phyloP scores from a whole-genome alignment of 2,113 vertebrate genomes.

The Pygoscelis antarcticus region DNA sequence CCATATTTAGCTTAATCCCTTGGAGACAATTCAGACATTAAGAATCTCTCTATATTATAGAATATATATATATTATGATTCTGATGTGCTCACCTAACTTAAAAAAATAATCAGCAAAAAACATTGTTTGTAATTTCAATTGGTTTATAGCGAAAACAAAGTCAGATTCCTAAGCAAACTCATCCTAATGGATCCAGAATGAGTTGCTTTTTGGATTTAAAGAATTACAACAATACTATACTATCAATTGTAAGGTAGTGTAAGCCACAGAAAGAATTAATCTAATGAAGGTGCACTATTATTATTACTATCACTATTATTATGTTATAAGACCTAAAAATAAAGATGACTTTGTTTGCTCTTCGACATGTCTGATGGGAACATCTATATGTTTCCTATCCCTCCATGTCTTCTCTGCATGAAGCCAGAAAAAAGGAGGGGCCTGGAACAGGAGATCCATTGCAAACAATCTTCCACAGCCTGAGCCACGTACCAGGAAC shows the following conservation, averaged over 20 bases:
- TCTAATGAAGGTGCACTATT: not conserved
- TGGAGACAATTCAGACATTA: not conserved
- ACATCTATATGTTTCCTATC: rapidly evolving
- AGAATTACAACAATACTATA: not conserved
- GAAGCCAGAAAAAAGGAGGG: not conserved
- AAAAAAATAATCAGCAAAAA: not conserved
- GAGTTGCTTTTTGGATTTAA: not conserved
- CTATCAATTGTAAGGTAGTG: not conserved
- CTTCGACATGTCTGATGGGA: not conserved
- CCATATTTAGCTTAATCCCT: not conserved
- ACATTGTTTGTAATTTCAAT: not conserved
- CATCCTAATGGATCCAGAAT: not conserved
- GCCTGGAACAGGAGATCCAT: not conserved
- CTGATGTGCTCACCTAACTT: not conserved
- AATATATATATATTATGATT: not conserved
- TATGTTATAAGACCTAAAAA: not conserved
- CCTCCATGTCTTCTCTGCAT: not conserved
- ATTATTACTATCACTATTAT: not conserved
- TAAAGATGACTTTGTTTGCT: not conserved
- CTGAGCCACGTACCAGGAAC: rapidly evolving
- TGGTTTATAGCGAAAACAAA: not conserved
- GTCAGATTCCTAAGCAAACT: not conserved
- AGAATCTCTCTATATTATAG: not conserved
- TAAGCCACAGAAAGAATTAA: not conserved
- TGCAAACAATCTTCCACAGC: not conserved